Evolutionary conservation across 2,113 vertebrate species (phyloP).

Genomic region (Callipepla californica): DNA sequence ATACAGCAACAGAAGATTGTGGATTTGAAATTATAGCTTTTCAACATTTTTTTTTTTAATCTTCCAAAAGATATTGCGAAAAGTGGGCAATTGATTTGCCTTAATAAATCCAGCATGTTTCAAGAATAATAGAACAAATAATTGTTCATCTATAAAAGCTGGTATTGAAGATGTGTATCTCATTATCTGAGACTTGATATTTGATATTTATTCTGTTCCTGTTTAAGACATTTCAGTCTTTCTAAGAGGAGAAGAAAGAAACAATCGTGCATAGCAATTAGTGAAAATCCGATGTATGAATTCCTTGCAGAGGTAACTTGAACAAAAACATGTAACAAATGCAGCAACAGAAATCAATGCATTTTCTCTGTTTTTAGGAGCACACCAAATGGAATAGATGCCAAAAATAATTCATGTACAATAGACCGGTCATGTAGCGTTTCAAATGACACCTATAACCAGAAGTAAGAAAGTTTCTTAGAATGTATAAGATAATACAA

Average conservation of each 20-base stretch:
- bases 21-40: background rate
- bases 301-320: background rate
- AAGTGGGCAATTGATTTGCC: background rate
- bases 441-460: background rate
- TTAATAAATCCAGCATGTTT: background rate
- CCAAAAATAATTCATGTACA: background rate
- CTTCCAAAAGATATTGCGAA: background rate
- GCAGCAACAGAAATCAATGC: background rate
- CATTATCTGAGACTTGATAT: background rate
- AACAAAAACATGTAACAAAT: background rate
- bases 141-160: background rate
- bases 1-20: background rate
- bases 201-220: background rate
- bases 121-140: background rate
- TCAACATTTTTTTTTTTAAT: background rate
- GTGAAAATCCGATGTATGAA: background rate
- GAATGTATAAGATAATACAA: background rate
- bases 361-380: background rate
- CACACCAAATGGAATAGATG: background rate
- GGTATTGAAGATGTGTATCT: background rate
- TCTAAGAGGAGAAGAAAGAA: background rate
- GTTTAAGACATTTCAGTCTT: background rate
- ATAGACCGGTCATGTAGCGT: background rate
- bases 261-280: background rate
- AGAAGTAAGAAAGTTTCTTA: background rate